Evolutionary conservation across 2,797 vertebrate genomes (phyloP), one percentile per base, ranked within the genome.

Genomic region (Emydoidea blandingii): DNA sequence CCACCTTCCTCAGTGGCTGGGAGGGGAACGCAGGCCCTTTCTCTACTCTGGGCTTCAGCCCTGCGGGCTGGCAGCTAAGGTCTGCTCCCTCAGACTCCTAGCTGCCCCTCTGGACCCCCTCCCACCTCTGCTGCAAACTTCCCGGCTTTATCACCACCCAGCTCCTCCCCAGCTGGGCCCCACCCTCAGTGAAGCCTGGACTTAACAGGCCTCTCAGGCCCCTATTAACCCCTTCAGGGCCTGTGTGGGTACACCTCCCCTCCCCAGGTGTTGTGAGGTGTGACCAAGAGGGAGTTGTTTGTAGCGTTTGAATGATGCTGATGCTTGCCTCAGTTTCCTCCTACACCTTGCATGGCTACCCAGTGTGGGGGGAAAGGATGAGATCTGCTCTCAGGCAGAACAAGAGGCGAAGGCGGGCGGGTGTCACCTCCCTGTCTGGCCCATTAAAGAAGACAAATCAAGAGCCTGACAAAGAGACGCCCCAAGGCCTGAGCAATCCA

Each of bases 401-500:
- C 16, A n/a, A 37, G 62, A 68, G 4, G 8, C 62, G 4, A 10
- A 21, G 62, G 8, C 5, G 5, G 14, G 34, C 1, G 2, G 62
- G 34, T 21, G 34, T 68, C 62, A 10, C 34, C 12, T 68, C 62
- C 62, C 34, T 9, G 34, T n/a, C 31, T n/a, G 34, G 62, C 31
- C 34, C 62, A 9, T n/a, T n/a, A 37, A 68, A 68, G 34, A 34
- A 41, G n/a, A 41, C n/a, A 72, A 41, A 72, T 41, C 5, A 72
- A n/a, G 19, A 37, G 10, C 65, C 65, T 21, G n/a, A 19, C 65
- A 37, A 9, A 37, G 62, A 65, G 15, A 10, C 1, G 2, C 62
- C 50, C 5, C 16, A 65, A 62, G 62, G 62, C 21, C 65, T 41
- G 5, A 12, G 10, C n/a, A 37, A 62, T 57, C 27, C 54, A 54